Conservation (phyloP, 2,888 invertebrate genomes). For the Patella depressa region DNA sequence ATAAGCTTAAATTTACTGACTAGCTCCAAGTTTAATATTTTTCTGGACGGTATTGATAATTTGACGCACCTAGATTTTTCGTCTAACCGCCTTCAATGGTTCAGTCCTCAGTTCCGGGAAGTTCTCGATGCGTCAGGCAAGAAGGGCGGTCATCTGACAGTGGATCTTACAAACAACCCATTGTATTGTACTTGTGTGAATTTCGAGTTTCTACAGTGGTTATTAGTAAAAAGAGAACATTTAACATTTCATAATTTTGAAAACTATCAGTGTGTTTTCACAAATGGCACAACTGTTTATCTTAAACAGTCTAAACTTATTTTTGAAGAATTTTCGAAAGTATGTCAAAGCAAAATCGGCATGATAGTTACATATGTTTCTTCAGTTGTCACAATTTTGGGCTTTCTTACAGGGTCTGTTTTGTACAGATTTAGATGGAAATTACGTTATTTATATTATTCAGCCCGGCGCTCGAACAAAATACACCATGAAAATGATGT, state of each 20-base stretch:
- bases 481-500: slow-evolving; percentile 9
- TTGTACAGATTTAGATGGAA: slow-evolving; percentile 20
- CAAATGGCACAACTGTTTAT: no score
- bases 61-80: slow-evolving; percentile 11
- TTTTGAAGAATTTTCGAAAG: no score
- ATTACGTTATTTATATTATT: slow-evolving; percentile 17
- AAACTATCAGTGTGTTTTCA: no score
- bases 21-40: no score
- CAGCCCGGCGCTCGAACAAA: background rate
- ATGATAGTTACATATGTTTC: background rate
- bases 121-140: slow-evolving; percentile 1
- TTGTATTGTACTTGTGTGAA: slow-evolving; percentile 20
- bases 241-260: no score
- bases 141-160: background rate
- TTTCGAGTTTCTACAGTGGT: slow-evolving; percentile 15
- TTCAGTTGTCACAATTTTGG: slow-evolving; percentile 16
- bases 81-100: slow-evolving; percentile 1
- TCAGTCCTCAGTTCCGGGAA: background rate
- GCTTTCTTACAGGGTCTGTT: slow-evolving; percentile 3
- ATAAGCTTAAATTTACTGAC: no score
- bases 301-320: no score
- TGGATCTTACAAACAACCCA: slow-evolving; percentile 13
- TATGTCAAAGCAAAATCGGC: no score
- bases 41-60: slow-evolving; percentile 2
- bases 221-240: background rate